Evolutionary conservation across 2,113 vertebrate genomes (phyloP).

Genomic region (Lepidothrix coronata): DNA sequence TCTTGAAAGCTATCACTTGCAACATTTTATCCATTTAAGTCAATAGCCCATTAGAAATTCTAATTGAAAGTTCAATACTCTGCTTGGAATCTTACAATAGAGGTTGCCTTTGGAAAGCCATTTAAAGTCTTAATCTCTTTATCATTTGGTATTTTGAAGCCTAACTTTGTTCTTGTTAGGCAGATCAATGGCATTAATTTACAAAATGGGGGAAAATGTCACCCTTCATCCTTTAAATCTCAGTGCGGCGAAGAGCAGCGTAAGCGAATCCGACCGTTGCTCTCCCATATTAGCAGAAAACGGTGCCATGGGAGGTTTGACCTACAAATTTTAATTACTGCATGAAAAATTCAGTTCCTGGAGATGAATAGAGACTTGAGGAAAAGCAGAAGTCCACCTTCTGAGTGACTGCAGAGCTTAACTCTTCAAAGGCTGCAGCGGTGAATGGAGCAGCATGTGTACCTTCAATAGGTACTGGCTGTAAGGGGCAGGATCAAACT

Average conservation of each 20-base stretch:
- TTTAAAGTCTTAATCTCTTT: slow-evolving; percentile 97
- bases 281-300: slow-evolving; percentile 84
- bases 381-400: slow-evolving; percentile 75
- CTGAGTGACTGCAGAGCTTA: slow-evolving; percentile 66
- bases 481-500: slow-evolving; percentile 27
- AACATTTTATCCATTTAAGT: slow-evolving; percentile 94
- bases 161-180: slow-evolving; percentile 96
- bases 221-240: slow-evolving; percentile 95
- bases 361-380: slow-evolving; percentile 80
- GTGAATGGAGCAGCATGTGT: slow-evolving; percentile 15
- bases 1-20: slow-evolving; percentile 84
- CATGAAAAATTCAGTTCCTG: slow-evolving; percentile 90
- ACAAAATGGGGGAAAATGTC: slow-evolving; percentile 96
- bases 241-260: slow-evolving; percentile 75
- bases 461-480: slow-evolving; percentile 10
- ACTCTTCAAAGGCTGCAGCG: slow-evolving; percentile 60
- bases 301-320: slow-evolving; percentile 90
- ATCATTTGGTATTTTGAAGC: slow-evolving; percentile 96
- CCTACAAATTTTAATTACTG: slow-evolving; percentile 98
- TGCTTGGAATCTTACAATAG: slow-evolving; percentile 84
- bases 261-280: slow-evolving; percentile 80
- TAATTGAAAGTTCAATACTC: slow-evolving; percentile 96
- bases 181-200: slow-evolving; percentile 97
- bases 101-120: slow-evolving; percentile 92
- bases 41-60: slow-evolving; percentile 97